Evolutionary conservation across 2,797 vertebrate genomes (phyloP).

Genomic region (Eidolon dupreanum): DNA sequence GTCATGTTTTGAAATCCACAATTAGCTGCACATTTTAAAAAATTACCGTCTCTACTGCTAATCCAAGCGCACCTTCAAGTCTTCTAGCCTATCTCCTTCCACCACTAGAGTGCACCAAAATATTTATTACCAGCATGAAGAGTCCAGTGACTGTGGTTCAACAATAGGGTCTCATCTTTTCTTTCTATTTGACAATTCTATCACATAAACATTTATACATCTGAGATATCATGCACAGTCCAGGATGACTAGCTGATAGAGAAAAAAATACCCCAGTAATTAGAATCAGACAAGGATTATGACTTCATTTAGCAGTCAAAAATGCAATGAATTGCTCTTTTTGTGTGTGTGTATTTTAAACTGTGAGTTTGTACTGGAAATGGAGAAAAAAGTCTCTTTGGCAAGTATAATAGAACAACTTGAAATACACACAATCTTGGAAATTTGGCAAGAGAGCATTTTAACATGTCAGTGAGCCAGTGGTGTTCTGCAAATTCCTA

Average conservation of each 20-base stretch:
- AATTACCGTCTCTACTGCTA: not conserved
- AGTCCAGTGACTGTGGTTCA: not conserved
- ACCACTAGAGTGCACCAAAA: slow-evolving; percentile 89
- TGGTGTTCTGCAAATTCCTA: slow-evolving; percentile 45
- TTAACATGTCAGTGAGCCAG: not conserved
- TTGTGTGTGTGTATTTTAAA: slow-evolving; percentile 21
- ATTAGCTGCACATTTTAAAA: not conserved
- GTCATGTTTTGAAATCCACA: not conserved
- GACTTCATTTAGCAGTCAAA: not conserved
- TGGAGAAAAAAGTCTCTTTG: slow-evolving; percentile 48
- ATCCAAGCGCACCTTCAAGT: not conserved
- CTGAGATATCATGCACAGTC: not conserved
- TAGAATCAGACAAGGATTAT: not conserved
- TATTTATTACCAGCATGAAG: slow-evolving; percentile 71
- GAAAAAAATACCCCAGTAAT: not conserved
- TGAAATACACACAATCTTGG: slow-evolving; percentile 25
- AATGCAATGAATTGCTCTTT: not conserved
- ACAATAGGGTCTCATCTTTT: slow-evolving; percentile 19
- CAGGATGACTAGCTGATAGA: not conserved
- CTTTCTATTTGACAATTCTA: slow-evolving; percentile 21
- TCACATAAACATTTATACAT: not conserved
- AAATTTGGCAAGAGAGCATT: slow-evolving; percentile 44
- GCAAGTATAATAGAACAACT: slow-evolving; percentile 52
- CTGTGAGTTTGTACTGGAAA: slow-evolving; percentile 39
- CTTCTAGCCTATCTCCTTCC: slow-evolving; percentile 59